A percentile compares a stretch with the other conserved stretches of the same genome.
Evolutionary conservation across 2,113 vertebrate species (phyloP).

Genomic region (Ictalurus furcatus): DNA sequence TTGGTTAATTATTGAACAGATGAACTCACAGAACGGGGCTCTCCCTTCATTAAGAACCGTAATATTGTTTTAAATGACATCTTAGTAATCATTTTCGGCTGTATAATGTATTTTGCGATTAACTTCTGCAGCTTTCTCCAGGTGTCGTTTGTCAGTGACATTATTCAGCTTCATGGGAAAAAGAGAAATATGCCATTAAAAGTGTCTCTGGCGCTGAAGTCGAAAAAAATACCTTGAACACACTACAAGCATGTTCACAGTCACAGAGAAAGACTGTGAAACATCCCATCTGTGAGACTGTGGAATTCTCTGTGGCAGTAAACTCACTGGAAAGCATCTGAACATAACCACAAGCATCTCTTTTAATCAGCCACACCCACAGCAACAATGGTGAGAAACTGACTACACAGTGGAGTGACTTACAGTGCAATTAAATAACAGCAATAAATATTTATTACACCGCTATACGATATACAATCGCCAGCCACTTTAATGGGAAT

Average conservation of each 20-base stretch:
- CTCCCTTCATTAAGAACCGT: not conserved
- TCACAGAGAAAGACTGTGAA: not conserved
- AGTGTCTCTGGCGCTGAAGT: not conserved
- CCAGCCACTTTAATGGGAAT: not conserved
- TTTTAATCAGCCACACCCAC: not conserved
- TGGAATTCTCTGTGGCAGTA: not conserved
- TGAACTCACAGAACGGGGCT: not conserved
- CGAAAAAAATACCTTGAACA: not conserved
- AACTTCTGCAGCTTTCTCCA: not conserved
- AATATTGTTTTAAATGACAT: not conserved
- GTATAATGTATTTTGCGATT: not conserved
- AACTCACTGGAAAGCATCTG: conserved; percentile 30
- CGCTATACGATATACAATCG: not conserved
- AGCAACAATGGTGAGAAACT: not conserved
- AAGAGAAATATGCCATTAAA: not conserved
- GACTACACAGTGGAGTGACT: not conserved
- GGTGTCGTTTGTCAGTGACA: conserved; percentile 6
- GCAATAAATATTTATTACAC: not conserved
- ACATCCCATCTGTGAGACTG: not conserved
- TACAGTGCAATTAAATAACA: not conserved
- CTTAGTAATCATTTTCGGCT: not conserved
- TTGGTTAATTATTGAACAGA: not conserved
- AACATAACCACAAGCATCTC: conserved; percentile 22
- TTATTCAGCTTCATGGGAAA: not conserved
- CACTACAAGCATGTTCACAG: not conserved